Evolutionary conservation across 2,797 vertebrate genomes (phyloP), one percentile per base, ranked within the genome.

Genomic region (Intellagama lesueurii): DNA sequence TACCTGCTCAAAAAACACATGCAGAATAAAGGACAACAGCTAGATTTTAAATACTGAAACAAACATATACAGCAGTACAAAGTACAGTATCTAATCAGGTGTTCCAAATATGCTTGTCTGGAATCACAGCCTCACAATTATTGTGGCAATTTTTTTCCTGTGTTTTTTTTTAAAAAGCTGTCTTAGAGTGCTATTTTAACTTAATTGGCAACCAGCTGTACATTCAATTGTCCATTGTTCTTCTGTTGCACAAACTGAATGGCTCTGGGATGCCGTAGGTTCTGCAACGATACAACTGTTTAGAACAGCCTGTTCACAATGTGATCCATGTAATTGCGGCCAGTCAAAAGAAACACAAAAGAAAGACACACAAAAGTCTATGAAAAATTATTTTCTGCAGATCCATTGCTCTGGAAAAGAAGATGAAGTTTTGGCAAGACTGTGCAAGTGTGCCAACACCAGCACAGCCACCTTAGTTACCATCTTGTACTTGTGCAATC

Each of bases 301-400:
- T 69, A 89, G 87, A 95, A 94, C 90, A 92, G 89, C 26, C 40
- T 80, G 68, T 28, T 2, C 35, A n/a, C 22, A 83, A 89, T 81
- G 78, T 49, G 52, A 91, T 75, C 70, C 49, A 30, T 72, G 68
- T 9, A 47, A 52, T 11, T 52, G 72, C 19, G 80, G n/a, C 28
- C 5, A 26, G 73, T 70, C 68, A 40, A 88, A 47, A 92, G 81
- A 77, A 86, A 89, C 52, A 60, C 40, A 68, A 91, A 8, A 35
- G 85, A 83, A 89, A 76, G 40, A 60, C 81, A 82, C 52, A 84
- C 66, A n/a, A 80, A 76, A 79, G 81, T 49, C 64, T 83, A 28
- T 49, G 28, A 19, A 12, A 77, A 49, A 17, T 7, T 40, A 70
- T 35, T 17, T 60, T 47, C 17, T 84, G 19, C 11, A 40, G 7